phyloP scores from a whole-genome alignment of 92 coral and sea anemone genomes.

The Actinernus sp. region DNA sequence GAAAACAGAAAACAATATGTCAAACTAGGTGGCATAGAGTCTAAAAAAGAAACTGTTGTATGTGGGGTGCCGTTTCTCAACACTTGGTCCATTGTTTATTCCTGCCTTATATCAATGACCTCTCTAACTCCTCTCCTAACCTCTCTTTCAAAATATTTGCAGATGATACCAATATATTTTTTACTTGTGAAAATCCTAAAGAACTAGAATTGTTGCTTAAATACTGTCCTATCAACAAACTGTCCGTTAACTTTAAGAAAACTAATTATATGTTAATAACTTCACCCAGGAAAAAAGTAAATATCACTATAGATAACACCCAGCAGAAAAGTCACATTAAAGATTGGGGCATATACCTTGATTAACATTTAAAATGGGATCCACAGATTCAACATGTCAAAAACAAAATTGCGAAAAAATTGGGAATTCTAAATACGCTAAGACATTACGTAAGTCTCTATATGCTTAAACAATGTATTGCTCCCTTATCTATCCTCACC shows the following conservation, averaged over 20 bases:
- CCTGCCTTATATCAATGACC: slow-evolving; percentile 47
- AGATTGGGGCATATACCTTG: slow-evolving; percentile 37
- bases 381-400: slow-evolving; percentile 33
- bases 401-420: slow-evolving; percentile 25
- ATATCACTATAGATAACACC: neutral
- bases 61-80: slow-evolving; percentile 50
- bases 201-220: slow-evolving; percentile 22
- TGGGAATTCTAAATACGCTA: slow-evolving; percentile 14
- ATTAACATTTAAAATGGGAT: slow-evolving; percentile 46
- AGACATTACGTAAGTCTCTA: slow-evolving; percentile 5
- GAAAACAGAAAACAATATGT: slow-evolving; percentile 28
- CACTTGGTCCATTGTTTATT: slow-evolving; percentile 52
- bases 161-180: slow-evolving; percentile 70
- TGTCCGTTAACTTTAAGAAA: slow-evolving; percentile 40
- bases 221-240: slow-evolving; percentile 38
- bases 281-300: slow-evolving; percentile 26
- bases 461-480: slow-evolving; percentile 12
- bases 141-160: slow-evolving; percentile 56
- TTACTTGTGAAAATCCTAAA: slow-evolving; percentile 11
- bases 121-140: slow-evolving; percentile 48
- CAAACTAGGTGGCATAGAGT: slow-evolving; percentile 8
- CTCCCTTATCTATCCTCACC: slow-evolving; percentile 36
- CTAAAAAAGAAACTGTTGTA: neutral
- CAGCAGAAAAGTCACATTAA: slow-evolving; percentile 28
- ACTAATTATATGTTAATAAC: slow-evolving; percentile 55